phyloP scores from a whole-genome alignment of 2,888 invertebrate species.

The Caenorhabditis wallacei region DNA sequence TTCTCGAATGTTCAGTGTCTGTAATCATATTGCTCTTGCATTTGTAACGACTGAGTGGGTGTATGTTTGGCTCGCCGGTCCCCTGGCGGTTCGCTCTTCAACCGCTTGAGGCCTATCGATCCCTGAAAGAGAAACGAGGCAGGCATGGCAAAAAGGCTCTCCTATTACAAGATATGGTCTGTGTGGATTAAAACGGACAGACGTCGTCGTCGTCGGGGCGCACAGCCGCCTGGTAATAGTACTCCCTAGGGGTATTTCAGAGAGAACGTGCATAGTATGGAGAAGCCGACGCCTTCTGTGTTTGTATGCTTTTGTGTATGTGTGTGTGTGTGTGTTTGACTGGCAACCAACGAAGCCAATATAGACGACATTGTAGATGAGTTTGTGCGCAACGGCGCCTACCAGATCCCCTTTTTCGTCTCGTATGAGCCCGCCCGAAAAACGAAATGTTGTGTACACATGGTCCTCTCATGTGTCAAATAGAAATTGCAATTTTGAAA shows the following conservation, averaged over 20 bases:
- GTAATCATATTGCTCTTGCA: conserved; percentile 47
- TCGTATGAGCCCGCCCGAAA: conserved; percentile 13
- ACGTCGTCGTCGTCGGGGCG: conserved; percentile 39
- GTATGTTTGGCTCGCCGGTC: conserved; percentile 39
- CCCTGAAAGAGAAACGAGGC: conserved; percentile 27
- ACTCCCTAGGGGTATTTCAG: conserved; percentile 71
- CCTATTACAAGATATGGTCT: conserved; percentile 73
- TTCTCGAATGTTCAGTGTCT: conserved; percentile 27
- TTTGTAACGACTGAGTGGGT: conserved; percentile 21
- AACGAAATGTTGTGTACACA: conserved; percentile 52
- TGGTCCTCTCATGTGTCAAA: conserved; percentile 60
- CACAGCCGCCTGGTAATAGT: conserved; percentile 68
- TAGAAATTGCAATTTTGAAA: conserved; percentile 48
- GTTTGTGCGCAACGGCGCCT: conserved; percentile 60
- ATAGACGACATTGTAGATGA: conserved; percentile 67
- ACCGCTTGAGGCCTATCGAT: conserved; percentile 42
- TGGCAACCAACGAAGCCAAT: conserved; percentile 56
- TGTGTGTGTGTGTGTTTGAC: conserved; percentile 40
- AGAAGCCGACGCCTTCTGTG: conserved; percentile 49
- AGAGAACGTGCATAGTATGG: conserved; percentile 62
- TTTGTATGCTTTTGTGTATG: conserved; percentile 40
- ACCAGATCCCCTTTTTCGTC: conserved; percentile 36
- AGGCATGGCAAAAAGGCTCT: conserved; percentile 38
- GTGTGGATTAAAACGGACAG: conserved; percentile 64
- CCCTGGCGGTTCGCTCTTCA: conserved; percentile 53